Evolutionary conservation across 2,888 invertebrate species (phyloP).

Genomic region (Cephus pulcher): DNA sequence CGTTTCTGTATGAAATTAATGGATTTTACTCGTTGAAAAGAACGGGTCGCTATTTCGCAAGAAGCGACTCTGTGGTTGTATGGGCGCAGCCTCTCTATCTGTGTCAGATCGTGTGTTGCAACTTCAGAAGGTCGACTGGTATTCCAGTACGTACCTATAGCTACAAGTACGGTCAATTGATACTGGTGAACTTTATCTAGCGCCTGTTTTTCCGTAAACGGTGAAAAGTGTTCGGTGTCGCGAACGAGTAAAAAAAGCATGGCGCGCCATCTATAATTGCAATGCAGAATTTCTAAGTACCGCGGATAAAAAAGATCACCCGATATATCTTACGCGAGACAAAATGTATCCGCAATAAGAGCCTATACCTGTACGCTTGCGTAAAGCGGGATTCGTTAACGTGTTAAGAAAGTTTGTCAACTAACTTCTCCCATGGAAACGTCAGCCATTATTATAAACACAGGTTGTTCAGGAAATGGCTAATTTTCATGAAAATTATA

Average conservation of each 20-base stretch:
- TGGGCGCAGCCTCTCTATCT: slow-evolving; percentile 56
- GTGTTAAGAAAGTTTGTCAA: background rate
- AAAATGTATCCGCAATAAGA: background rate
- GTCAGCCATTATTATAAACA: background rate
- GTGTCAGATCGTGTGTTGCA: slow-evolving; percentile 63
- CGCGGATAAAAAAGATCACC: background rate
- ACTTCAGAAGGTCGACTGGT: slow-evolving; percentile 66
- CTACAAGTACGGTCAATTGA: background rate
- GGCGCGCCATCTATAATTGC: no score
- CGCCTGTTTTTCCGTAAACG: background rate
- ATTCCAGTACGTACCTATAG: slow-evolving; percentile 36
- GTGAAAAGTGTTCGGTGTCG: background rate
- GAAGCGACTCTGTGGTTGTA: background rate
- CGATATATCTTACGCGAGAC: background rate
- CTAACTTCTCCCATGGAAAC: background rate
- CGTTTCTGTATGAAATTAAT: slow-evolving; percentile 46
- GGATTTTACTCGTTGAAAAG: slow-evolving; percentile 44
- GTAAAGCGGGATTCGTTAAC: background rate
- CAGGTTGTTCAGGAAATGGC: background rate
- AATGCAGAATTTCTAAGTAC: no score
- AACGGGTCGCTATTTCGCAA: slow-evolving; percentile 23
- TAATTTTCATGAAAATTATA: background rate
- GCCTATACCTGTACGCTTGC: background rate
- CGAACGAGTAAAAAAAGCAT: background rate
- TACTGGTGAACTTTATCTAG: background rate